Percentiles rank a stretch among this genome's conserved stretches.
These are phyloP conservation scores for Dendroctonus ponderosae DNA, from an alignment of 1,140 invertebrate species.

Conservation along the genomic window DNA sequence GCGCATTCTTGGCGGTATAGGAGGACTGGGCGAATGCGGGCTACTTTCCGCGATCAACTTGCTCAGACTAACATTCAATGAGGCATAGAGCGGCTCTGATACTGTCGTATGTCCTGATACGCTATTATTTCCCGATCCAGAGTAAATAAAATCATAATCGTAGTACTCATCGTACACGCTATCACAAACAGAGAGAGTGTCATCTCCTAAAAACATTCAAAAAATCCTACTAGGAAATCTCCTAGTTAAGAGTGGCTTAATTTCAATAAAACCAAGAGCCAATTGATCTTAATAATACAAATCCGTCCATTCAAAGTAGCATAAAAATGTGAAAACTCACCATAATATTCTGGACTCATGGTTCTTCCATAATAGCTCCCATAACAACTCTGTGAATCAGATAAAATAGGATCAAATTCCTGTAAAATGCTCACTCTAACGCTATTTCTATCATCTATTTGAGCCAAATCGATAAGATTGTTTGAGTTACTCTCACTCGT, in stretches of 20 bases:
- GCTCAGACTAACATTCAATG: constrained; percentile 58
- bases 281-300: too few species aligned
- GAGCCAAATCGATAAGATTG: constrained; percentile 56
- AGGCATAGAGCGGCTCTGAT: constrained; percentile 75
- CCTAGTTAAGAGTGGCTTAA: too few species aligned
- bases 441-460: constrained; percentile 54
- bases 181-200: constrained; percentile 59
- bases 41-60: constrained; percentile 56
- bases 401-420: constrained; percentile 74
- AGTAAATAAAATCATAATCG: constrained; percentile 81
- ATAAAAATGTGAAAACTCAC: constrained; percentile 37
- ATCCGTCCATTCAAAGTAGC: too few species aligned
- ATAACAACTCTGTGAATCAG: constrained; percentile 58
- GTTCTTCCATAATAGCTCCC: constrained; percentile 37
- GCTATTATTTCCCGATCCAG: constrained; percentile 67
- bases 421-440: constrained; percentile 77
- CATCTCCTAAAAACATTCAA: constrained; percentile 42
- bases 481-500: constrained; percentile 36
- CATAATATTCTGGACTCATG: constrained; percentile 47
- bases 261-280: too few species aligned
- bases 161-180: constrained; percentile 84
- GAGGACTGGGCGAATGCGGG: constrained; percentile 58
- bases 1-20: constrained; percentile 44
- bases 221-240: constrained; percentile 6
- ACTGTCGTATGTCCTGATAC: constrained; percentile 51